Base-by-base conservation (phyloP, 2,113 vertebrate species). In the Cheilinus undulatus region DNA sequence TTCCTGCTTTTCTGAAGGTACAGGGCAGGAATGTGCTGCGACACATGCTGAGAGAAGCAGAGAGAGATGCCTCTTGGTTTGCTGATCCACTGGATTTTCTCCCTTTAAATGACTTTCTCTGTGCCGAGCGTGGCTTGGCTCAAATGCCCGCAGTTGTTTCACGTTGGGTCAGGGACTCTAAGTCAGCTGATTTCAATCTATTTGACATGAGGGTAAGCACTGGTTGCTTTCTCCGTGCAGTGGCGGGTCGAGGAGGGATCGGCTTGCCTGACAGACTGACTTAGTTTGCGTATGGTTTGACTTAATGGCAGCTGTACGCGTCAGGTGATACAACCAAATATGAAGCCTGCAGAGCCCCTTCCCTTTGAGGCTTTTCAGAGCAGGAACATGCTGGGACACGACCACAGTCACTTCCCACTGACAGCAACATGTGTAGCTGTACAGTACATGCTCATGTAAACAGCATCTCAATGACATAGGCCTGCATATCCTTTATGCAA, bases 301-400 rank as follows among this genome's bases (percentile, higher is more conserved):
- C 69, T 65, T 34, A 10, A 60, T 13, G 73, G 62, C 40, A 42
- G 46, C 69, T 13, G 70, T n/a, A 32, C 12, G 15, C 4, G 36
- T 62, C n/a, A 28, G 56, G 67, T 5, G 53, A 51, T 23, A 73
- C 46, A 15, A 72, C 45, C 26, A 20, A 19, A 27, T 27, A 50
- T 32, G 56, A 63, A 40, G 66, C 77, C 65, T 19, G 57, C 40
- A 10, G 68, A 85, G 64, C 51, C 64, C 22, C 59, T 75, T 52
- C 50, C 77, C 54, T 69, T 50, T 62, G 24, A 66, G 63, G 36
- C 59, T 73, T 82, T 71, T 69, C 64, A 58, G 45, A 57, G 43
- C 45, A 19, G 32, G 26, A 34, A 69, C 90, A 84, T 86, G 91
- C 72, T 34, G 22, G 26, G 75, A 86, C 91, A 88, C 1, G 87